Conservation (phyloP, 2,797 vertebrate species). For the Uromys caudimaculatus region DNA sequence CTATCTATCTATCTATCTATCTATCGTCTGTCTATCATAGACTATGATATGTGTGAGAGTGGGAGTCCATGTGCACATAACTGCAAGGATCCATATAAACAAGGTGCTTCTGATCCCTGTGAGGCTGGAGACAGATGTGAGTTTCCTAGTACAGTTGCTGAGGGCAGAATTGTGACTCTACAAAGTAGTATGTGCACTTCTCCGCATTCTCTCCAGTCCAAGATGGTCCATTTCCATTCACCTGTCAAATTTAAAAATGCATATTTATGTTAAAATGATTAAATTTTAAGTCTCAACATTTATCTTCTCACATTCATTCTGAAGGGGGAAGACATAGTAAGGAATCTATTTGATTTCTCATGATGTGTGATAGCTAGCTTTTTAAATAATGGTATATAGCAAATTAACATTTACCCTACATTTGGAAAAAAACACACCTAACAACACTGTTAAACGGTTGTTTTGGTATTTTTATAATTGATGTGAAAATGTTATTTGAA, state of each 20-base stretch:
- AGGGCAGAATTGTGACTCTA: background rate
- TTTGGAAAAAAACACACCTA: background rate
- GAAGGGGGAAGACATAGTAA: background rate
- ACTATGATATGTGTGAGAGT: background rate
- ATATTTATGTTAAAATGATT: constrained; percentile 15
- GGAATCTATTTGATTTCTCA: constrained; percentile 38
- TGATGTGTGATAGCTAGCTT: background rate
- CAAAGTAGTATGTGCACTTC: background rate
- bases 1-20: background rate
- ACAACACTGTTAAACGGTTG: background rate
- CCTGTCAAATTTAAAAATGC: background rate
- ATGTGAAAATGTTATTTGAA: background rate
- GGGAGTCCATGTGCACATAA: no score
- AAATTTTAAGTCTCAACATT: constrained; percentile 26
- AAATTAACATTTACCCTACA: background rate
- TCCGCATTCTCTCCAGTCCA: background rate
- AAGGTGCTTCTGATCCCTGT: background rate
- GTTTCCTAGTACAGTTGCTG: no score
- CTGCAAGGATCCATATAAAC: no score
- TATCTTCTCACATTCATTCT: background rate
- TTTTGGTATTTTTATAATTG: background rate
- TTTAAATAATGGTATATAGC: background rate
- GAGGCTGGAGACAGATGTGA: background rate
- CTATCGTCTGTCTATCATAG: background rate
- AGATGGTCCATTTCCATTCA: background rate